Evolutionary conservation across 1,140 invertebrate species (phyloP).

Genomic region (Drosophila pallidifrons): DNA sequence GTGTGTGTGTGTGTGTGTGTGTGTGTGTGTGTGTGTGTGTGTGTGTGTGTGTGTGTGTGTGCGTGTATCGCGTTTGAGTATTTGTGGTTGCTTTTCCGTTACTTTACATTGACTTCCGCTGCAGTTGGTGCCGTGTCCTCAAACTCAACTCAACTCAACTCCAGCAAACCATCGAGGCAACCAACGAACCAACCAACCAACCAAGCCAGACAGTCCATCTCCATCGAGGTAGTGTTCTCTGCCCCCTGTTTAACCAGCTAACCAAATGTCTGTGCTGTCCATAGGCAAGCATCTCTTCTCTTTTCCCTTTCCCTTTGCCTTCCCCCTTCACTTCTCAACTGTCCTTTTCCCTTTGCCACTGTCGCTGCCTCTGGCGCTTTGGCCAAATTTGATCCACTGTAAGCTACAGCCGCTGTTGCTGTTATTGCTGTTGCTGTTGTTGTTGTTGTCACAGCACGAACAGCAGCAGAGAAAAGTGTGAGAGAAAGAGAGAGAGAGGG

Average conservation of each 20-base stretch:
- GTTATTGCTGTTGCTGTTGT: slow-evolving; percentile 37
- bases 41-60: slow-evolving; percentile 11
- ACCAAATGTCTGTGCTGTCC: neutral
- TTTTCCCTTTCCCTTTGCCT: neutral
- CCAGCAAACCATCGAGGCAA: no score
- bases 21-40: slow-evolving; percentile 2
- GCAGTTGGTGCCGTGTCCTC: slow-evolving; percentile 39
- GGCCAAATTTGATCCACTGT: slow-evolving; percentile 19
- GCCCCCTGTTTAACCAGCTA: neutral
- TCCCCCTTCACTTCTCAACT: no score
- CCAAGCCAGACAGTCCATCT: slow-evolving; percentile 8
- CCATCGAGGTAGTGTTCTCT: neutral
- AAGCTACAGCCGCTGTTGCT: slow-evolving; percentile 27
- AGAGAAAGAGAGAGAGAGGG: neutral
- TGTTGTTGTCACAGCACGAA: slow-evolving; percentile 48
- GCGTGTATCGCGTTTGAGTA: slow-evolving; percentile 32
- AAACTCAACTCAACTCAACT: slow-evolving; percentile 31
- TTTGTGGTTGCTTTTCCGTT: slow-evolving; percentile 69
- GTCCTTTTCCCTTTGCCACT: neutral
- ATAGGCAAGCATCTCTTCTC: neutral
- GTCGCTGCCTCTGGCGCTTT: neutral
- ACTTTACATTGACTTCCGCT: slow-evolving; percentile 74
- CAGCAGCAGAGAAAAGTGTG: slow-evolving; percentile 3
- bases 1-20: slow-evolving; percentile 14
- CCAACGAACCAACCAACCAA: no score